Conservation (phyloP, 2,797 vertebrate species). For the Siniperca obscura region DNA sequence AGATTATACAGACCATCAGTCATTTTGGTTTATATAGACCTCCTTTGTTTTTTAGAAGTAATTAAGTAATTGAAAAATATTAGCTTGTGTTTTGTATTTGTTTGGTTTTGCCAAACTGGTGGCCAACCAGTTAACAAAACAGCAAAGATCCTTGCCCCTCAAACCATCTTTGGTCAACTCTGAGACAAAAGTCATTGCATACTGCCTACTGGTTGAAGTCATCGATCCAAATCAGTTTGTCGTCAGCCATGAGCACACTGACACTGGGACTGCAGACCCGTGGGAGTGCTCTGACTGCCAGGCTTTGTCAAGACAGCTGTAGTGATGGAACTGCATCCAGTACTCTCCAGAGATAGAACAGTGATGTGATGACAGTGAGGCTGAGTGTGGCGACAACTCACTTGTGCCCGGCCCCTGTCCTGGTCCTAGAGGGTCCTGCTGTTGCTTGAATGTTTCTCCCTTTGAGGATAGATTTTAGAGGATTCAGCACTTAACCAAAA, state of each 20-base stretch:
- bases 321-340: slow-evolving; percentile 38
- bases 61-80: neutral
- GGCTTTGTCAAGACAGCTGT: slow-evolving; percentile 13
- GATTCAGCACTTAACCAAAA: neutral
- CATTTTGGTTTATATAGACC: neutral
- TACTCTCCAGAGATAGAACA: slow-evolving; percentile 19
- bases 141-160: neutral
- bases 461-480: neutral
- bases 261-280: slow-evolving; percentile 22
- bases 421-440: neutral
- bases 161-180: neutral
- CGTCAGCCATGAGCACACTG: slow-evolving; percentile 17
- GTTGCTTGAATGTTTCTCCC: neutral
- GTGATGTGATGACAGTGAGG: slow-evolving; percentile 14
- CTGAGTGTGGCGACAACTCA: neutral
- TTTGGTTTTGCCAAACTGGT: neutral
- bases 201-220: slow-evolving; percentile 11
- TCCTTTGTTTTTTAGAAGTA: neutral
- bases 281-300: slow-evolving; percentile 17
- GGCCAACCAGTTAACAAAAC: neutral
- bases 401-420: neutral
- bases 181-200: slow-evolving; percentile 21
- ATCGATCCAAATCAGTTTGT: slow-evolving; percentile 40
- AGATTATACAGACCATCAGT: neutral
- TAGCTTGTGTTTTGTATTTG: neutral